Evolutionary conservation across 2,888 invertebrate species (phyloP).

Genomic region (Pyrrhosoma nymphula): DNA sequence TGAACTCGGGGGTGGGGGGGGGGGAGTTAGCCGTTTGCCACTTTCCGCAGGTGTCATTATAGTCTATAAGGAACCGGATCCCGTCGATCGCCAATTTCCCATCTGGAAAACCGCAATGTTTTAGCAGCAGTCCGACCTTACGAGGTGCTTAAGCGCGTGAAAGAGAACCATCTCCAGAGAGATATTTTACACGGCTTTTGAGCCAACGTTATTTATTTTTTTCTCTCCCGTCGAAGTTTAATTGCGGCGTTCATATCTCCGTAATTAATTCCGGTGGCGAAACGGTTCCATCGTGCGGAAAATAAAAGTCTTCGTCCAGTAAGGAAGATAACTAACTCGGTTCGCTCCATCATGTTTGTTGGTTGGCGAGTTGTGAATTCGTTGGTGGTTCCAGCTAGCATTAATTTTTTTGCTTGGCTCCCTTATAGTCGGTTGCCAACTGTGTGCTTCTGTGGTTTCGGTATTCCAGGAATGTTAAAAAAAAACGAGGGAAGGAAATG

Average conservation of each 20-base stretch:
- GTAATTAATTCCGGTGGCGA: neutral
- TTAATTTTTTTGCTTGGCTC: neutral
- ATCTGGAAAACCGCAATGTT: slow-evolving; percentile 15
- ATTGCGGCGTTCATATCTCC: neutral
- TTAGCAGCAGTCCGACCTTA: neutral
- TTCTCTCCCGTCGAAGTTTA: neutral
- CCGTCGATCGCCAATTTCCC: neutral
- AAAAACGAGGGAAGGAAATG: neutral
- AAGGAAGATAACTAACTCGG: neutral
- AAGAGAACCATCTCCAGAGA: neutral
- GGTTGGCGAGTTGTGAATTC: neutral
- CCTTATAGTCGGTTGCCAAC: neutral
- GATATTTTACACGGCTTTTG: neutral
- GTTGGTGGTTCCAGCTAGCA: neutral
- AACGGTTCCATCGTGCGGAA: neutral
- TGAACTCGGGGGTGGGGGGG: neutral
- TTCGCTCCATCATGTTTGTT: neutral
- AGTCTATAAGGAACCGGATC: slow-evolving; percentile 3
- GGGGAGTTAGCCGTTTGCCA: neutral
- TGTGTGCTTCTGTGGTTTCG: neutral
- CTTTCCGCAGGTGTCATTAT: neutral
- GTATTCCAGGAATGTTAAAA: neutral
- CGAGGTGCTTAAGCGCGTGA: neutral
- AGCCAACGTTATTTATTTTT: neutral
- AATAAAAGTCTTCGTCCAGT: neutral